Evolutionary conservation across 2,113 vertebrate genomes (phyloP).

Genomic region (Myocastor coypus): DNA sequence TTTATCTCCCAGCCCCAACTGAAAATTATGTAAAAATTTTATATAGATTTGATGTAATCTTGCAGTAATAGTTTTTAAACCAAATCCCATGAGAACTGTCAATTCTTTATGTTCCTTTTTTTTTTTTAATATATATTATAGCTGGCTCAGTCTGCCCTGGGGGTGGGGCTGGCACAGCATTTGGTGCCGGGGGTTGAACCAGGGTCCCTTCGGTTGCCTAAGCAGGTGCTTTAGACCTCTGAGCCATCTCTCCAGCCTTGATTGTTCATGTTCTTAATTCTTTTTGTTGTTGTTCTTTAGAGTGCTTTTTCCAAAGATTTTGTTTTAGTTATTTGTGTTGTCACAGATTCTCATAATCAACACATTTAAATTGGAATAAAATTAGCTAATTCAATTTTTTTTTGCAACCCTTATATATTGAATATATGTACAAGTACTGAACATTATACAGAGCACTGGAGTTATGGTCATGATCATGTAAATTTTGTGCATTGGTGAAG

Average conservation of each 20-base stretch:
- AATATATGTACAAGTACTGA: neutral
- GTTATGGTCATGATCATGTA: neutral
- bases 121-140: no score
- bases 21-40: slow-evolving; percentile 5
- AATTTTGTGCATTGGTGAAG: neutral
- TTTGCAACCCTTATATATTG: slow-evolving; percentile 23
- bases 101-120: neutral
- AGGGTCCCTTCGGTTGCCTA: no score
- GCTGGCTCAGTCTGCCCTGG: no score
- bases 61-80: slow-evolving; percentile 49
- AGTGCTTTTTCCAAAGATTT: neutral
- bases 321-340: neutral
- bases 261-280: neutral
- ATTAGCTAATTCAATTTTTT: neutral
- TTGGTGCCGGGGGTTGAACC: no score
- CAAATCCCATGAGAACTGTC: neutral
- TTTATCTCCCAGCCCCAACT: no score
- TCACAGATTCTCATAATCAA: slow-evolving; percentile 6
- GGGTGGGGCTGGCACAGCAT: no score
- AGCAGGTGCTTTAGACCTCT: no score
- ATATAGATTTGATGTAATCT: slow-evolving; percentile 28
- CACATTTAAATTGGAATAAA: slow-evolving; percentile 38
- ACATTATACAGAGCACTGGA: neutral
- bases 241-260: no score
- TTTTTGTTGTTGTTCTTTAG: neutral